A percentile compares a stretch with the other conserved stretches of the same genome.
phyloP scores from a whole-genome alignment of 2,113 vertebrate genomes.

The Athene cunicularia region DNA sequence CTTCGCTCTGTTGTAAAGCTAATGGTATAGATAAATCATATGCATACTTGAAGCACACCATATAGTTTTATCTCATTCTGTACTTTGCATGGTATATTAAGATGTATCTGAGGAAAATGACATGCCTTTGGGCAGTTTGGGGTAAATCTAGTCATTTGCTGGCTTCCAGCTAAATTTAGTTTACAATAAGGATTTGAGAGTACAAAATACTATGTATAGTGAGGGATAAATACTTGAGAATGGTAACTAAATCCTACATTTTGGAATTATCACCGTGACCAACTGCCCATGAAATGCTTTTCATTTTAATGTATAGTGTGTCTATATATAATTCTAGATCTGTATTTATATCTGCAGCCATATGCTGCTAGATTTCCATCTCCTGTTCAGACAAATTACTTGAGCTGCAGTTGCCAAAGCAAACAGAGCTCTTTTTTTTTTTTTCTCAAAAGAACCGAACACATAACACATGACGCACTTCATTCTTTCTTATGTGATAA shows the following conservation, averaged over 20 bases:
- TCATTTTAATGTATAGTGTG: constrained; percentile 66
- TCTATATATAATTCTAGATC: constrained; percentile 62
- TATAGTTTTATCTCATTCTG: background rate
- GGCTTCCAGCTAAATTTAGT: constrained; percentile 9
- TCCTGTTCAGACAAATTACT: constrained; percentile 69
- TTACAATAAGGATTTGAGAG: constrained; percentile 14
- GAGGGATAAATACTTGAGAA: constrained; percentile 12
- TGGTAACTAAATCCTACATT: constrained; percentile 52
- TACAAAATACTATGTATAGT: constrained; percentile 6
- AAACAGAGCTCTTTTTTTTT: constrained; percentile 47
- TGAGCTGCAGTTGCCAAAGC: constrained; percentile 72
- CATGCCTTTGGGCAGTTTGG: background rate
- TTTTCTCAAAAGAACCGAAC: background rate
- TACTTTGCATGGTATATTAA: background rate
- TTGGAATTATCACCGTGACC: constrained; percentile 46
- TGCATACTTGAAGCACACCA: background rate
- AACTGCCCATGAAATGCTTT: constrained; percentile 62
- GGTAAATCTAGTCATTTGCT: background rate
- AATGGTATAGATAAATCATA: background rate
- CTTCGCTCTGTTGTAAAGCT: background rate
- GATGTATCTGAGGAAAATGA: background rate
- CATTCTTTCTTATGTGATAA: constrained; percentile 58
- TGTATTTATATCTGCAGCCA: constrained; percentile 66
- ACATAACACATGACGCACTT: constrained; percentile 34
- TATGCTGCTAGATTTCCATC: constrained; percentile 67